Percentiles rank a stretch among this genome's conserved stretches.
phyloP scores from a whole-genome alignment of 2,888 invertebrate genomes.

The Muscina levida region DNA sequence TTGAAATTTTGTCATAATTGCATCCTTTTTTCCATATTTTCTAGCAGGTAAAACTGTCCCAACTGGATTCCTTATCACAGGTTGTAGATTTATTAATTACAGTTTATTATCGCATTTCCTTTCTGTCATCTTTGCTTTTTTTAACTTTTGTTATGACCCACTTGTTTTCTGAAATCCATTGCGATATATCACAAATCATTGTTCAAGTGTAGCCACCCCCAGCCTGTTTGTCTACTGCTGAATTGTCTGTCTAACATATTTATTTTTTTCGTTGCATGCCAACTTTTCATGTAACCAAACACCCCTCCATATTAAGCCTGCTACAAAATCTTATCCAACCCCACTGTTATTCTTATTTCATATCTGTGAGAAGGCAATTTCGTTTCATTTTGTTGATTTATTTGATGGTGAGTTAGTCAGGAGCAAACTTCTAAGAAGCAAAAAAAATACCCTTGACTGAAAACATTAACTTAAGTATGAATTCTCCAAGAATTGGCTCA shows the following conservation, averaged over 20 bases:
- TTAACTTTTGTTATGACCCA: background rate
- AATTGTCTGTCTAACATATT: no score
- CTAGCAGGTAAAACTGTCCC: no score
- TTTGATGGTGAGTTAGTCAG: constrained; percentile 27
- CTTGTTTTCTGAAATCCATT: background rate
- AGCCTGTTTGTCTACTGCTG: no score
- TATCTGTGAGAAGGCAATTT: constrained; percentile 13
- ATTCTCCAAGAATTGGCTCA: constrained; percentile 39
- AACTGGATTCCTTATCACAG: no score
- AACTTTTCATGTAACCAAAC: background rate
- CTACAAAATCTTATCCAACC: background rate
- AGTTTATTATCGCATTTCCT: no score
- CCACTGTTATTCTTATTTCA: background rate
- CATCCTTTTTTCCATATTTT: no score
- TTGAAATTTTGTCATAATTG: no score
- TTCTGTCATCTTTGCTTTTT: no score
- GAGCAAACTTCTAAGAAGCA: constrained; percentile 16
- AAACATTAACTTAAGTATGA: constrained; percentile 50
- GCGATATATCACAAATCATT: background rate
- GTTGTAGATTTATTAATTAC: no score
- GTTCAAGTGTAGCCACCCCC: background rate
- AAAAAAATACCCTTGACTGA: constrained; percentile 46
- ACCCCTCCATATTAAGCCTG: background rate
- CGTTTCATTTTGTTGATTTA: constrained; percentile 28
- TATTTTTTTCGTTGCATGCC: background rate